Percentiles rank a stretch among this genome's conserved stretches.
Evolutionary conservation across 2,888 invertebrate species (phyloP).

Genomic region (Orchestes rusci): DNA sequence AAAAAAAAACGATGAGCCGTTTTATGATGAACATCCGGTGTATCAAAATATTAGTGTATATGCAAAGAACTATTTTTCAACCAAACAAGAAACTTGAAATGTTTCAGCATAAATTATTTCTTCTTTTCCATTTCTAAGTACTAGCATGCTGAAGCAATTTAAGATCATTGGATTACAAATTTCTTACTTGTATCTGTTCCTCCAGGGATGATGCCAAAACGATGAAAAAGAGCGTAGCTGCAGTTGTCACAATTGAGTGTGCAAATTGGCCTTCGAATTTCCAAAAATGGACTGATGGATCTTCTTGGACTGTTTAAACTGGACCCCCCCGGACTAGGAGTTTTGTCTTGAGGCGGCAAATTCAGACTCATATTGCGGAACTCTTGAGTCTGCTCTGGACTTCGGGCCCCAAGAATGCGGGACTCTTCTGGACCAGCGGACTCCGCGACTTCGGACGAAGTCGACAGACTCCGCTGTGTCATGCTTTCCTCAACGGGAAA

Average conservation of each 20-base stretch:
- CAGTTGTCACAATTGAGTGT: conserved; percentile 68
- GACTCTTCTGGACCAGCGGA: conserved; percentile 8
- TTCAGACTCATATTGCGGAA: conserved; percentile 48
- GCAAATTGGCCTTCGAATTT: conserved; percentile 63
- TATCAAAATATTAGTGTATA: too few relatives aligned
- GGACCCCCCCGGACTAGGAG: conserved; percentile 40
- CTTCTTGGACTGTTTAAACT: conserved; percentile 56
- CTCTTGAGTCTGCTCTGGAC: conserved; percentile 10
- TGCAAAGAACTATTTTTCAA: too few relatives aligned
- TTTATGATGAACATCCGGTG: too few relatives aligned
- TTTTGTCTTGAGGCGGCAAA: conserved; percentile 46
- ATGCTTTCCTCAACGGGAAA: conserved; percentile 8
- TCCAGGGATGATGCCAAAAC: conserved; percentile 48
- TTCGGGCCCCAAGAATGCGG: conserved; percentile 5
- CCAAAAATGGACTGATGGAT: conserved; percentile 62
- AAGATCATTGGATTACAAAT: too few relatives aligned
- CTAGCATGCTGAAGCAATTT: too few relatives aligned
- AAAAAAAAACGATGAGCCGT: too few relatives aligned
- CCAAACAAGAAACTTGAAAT: too few relatives aligned
- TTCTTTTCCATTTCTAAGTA: too few relatives aligned
- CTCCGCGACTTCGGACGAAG: conserved; percentile 14
- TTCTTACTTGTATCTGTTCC: conserved; percentile 42
- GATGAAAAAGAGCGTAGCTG: conserved; percentile 57
- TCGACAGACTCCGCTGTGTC: conserved; percentile 12
- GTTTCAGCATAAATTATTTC: too few relatives aligned